Evolutionary conservation across 2,113 vertebrate species (phyloP), one percentile per base, ranked within the genome.

Genomic region (Chaetorhynchus papuensis): DNA sequence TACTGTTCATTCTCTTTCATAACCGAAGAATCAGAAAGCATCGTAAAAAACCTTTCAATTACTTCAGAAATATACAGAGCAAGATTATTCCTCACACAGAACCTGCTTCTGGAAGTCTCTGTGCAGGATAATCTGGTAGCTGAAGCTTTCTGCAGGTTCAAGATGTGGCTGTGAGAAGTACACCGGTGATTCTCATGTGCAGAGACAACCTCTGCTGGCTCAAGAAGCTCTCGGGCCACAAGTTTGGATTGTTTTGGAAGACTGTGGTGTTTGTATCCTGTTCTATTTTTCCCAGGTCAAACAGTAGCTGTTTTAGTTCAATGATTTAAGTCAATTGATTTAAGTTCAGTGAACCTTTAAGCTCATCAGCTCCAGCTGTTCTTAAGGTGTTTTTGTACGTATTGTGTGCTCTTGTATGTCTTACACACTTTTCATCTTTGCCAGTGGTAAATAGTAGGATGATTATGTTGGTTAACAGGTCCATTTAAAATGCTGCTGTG

Each of bases 41-140:
- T 47, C 0, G 0, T 30, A 11, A 53, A 79, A 63, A 77, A 88
- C 19, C 8, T 41, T 60, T 1, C 4, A 26, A 6, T 80, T 19
- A 30, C 14, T 56, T 93, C 1, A 37, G 8, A 74, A 77, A n/a
- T 44, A 21, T 2, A 13, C 9, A 28, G 24, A 26, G 35, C 5
- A 21, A 37, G 23, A 39, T 77, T 19, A 56, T 72, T 84, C 31
- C 47, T 75, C 28, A 66, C 22, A 22, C 6, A 71, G 35, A 63
- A 24, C 22, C n/a, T 59, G 56, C n/a, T 59, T 24, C 56, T 35
- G 30, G 23, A 83, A 68, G 13, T 56, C 8, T 79, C 13, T 33
- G 22, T 35, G 37, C 27, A 44, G 41, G 23, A 37, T 69, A 28
- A 69, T 80, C 8, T 35, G 8, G 6, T 35, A 26, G 61, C 26